Percentiles rank a stretch among this genome's conserved stretches.
Evolutionary conservation across 2,888 invertebrate species (phyloP).

Genomic region (Sympetrum striolatum): DNA sequence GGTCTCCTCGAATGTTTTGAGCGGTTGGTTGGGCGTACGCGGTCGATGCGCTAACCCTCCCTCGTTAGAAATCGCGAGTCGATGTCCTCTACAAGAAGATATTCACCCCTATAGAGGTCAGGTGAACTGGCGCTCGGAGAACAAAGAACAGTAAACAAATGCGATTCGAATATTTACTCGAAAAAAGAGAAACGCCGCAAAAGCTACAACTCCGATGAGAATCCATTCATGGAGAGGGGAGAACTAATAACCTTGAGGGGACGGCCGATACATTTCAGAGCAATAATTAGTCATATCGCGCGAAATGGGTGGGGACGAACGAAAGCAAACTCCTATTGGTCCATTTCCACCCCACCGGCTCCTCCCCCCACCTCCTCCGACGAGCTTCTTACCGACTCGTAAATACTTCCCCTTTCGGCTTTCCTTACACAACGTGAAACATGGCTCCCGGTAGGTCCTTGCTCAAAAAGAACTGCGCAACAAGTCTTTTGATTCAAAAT

Average conservation of each 20-base stretch:
- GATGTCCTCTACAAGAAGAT: not conserved
- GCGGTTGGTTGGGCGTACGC: not conserved
- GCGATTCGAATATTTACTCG: not conserved
- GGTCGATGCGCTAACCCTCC: constrained; percentile 18
- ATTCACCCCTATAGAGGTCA: not conserved
- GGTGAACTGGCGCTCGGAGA: not conserved
- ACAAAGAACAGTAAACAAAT: not conserved
- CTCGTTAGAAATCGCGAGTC: not conserved
- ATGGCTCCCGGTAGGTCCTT: constrained; percentile 29
- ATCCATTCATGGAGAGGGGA: not conserved
- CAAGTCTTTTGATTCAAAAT: constrained; percentile 37
- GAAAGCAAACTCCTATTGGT: not conserved
- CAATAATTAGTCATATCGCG: not conserved
- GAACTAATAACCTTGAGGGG: not conserved
- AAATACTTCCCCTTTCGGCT: constrained; percentile 27
- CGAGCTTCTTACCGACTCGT: constrained; percentile 10
- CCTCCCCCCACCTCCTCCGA: not conserved
- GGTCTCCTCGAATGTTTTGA: not conserved
- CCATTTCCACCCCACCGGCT: not conserved
- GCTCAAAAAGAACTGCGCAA: constrained; percentile 38
- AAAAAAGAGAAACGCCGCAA: not conserved
- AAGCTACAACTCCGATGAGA: not conserved
- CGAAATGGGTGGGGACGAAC: constrained; percentile 12
- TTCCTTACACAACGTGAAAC: constrained; percentile 19
- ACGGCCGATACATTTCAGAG: not conserved